These are phyloP conservation scores for Phalacrocorax carbo DNA, from an alignment of 2,113 vertebrate species.

Conservation along the genomic window DNA sequence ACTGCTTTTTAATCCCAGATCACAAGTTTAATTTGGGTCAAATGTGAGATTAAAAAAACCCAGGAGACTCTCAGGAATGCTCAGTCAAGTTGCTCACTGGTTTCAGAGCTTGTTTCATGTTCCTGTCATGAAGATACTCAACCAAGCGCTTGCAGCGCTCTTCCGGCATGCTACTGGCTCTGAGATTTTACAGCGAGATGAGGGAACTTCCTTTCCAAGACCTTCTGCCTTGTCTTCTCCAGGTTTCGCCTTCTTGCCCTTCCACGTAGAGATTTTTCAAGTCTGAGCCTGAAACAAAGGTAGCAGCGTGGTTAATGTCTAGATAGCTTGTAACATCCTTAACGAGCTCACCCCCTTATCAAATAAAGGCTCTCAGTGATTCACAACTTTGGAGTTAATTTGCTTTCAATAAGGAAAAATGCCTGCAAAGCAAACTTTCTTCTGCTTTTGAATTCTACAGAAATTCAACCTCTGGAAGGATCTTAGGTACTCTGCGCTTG, in stretches of 20 bases:
- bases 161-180: slow-evolving; percentile 18
- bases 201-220: slow-evolving; percentile 78
- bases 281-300: slow-evolving; percentile 77
- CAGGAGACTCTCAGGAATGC: neutral
- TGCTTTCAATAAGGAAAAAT: neutral
- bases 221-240: slow-evolving; percentile 55
- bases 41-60: neutral
- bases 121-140: neutral
- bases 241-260: slow-evolving; percentile 52
- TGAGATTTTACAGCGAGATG: slow-evolving; percentile 64
- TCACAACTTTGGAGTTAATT: neutral
- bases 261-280: slow-evolving; percentile 77
- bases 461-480: neutral
- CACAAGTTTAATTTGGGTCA: slow-evolving; percentile 1
- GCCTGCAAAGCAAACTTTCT: neutral
- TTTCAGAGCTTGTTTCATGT: neutral
- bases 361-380: neutral
- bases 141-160: neutral
- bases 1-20: neutral
- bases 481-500: neutral
- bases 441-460: neutral
- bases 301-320: neutral
- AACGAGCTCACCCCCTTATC: neutral
- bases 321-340: neutral
- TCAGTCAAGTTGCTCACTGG: neutral